phyloP scores from a whole-genome alignment of 2,797 vertebrate genomes.

The Leptodactylus fallax region DNA sequence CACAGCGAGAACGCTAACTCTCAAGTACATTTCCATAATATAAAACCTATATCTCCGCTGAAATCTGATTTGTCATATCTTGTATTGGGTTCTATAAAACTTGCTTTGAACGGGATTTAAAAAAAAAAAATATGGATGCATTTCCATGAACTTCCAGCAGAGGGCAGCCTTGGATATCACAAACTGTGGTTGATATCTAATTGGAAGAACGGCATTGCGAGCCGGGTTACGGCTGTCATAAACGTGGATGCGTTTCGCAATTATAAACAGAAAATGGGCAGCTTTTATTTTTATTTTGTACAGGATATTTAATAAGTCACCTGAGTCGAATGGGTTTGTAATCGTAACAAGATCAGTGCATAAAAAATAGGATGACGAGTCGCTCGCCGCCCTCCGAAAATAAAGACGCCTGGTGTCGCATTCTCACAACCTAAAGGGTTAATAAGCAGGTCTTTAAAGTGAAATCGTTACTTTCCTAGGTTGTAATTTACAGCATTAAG shows the following conservation, averaged over 20 bases:
- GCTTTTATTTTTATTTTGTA: slow-evolving; percentile 64
- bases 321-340: slow-evolving; percentile 56
- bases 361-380: background rate
- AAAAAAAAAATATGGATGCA: background rate
- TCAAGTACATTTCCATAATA: slow-evolving; percentile 14
- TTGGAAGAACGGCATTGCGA: slow-evolving; percentile 39
- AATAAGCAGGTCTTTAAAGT: background rate
- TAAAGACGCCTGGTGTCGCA: no score
- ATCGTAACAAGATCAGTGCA: background rate
- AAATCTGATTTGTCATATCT: slow-evolving; percentile 44
- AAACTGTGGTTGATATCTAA: slow-evolving; percentile 42
- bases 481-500: background rate
- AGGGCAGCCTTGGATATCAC: slow-evolving; percentile 74
- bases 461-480: no score
- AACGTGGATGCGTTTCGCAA: slow-evolving; percentile 57
- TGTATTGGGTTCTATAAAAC: slow-evolving; percentile 30
- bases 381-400: no score
- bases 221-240: slow-evolving; percentile 29
- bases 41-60: slow-evolving; percentile 15
- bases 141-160: slow-evolving; percentile 69
- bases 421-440: background rate
- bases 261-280: slow-evolving; percentile 61
- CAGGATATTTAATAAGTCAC: slow-evolving; percentile 62
- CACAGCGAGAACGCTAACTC: background rate
- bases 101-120: background rate